Conservation (phyloP, 2,797 vertebrate genomes). For the Neosilurus hyrtlii region DNA sequence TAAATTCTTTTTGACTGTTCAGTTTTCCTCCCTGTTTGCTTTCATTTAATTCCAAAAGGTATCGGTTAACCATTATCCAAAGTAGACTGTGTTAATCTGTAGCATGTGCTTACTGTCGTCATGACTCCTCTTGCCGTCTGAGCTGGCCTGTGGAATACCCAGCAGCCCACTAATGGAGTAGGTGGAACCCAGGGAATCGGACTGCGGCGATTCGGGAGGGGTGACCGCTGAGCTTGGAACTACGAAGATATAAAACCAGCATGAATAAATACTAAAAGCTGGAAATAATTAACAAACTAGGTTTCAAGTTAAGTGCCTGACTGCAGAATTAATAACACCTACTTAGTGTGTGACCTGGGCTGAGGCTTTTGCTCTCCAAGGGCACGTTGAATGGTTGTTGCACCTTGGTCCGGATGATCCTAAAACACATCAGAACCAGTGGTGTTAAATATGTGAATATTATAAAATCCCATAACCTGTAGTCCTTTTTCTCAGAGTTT, state of each 20-base stretch:
- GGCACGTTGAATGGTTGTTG: slow-evolving; percentile 90
- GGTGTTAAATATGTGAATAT: not conserved
- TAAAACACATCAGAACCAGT: slow-evolving; percentile 54
- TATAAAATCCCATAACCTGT: not conserved
- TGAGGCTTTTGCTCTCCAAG: slow-evolving; percentile 84
- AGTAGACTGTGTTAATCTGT: slow-evolving; percentile 6
- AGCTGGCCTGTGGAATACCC: slow-evolving; percentile 78
- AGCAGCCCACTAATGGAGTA: slow-evolving; percentile 90
- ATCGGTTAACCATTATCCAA: slow-evolving; percentile 38
- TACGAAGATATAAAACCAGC: slow-evolving; percentile 51
- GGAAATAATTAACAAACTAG: slow-evolving; percentile 2
- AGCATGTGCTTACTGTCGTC: slow-evolving; percentile 81
- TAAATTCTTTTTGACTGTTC: not conserved
- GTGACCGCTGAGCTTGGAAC: slow-evolving; percentile 89
- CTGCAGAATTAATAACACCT: slow-evolving; percentile 58
- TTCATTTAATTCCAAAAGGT: slow-evolving; percentile 7
- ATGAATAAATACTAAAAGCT: slow-evolving; percentile 21
- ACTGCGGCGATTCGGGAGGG: slow-evolving; percentile 87
- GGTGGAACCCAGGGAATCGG: slow-evolving; percentile 86
- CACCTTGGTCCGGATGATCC: slow-evolving; percentile 92
- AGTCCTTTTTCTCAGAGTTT: not conserved
- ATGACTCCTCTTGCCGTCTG: slow-evolving; percentile 84
- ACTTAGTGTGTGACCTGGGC: slow-evolving; percentile 87
- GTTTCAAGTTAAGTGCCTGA: not conserved
- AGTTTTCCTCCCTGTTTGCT: not conserved